Evolutionary conservation across 2,797 vertebrate species (phyloP).

Genomic region (Brotula barbata): DNA sequence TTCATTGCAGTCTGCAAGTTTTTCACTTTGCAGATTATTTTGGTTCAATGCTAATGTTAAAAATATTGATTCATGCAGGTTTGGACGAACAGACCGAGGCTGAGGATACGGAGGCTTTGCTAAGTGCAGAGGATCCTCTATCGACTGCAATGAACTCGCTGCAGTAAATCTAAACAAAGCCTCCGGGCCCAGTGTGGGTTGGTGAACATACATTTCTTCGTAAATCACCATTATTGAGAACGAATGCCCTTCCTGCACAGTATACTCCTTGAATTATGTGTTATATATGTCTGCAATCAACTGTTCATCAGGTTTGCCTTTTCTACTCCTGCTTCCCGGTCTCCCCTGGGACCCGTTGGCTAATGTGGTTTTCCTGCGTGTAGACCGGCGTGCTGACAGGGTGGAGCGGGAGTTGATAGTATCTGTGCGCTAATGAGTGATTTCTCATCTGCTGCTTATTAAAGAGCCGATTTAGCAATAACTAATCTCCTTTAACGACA

Average conservation of each 20-base stretch:
- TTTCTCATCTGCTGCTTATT: conserved; percentile 66
- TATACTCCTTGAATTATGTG: conserved; percentile 46
- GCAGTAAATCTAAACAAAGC: conserved; percentile 53
- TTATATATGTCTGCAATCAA: conserved; percentile 61
- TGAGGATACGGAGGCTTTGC: background rate
- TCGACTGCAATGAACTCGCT: conserved; percentile 15
- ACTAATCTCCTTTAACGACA: conserved; percentile 73
- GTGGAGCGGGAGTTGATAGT: conserved; percentile 17
- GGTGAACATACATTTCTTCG: conserved; percentile 45
- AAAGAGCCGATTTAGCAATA: conserved; percentile 61
- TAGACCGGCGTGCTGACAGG: conserved; percentile 3
- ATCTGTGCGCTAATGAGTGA: conserved; percentile 20
- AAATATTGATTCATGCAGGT: no score
- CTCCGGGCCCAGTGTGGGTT: conserved; percentile 54
- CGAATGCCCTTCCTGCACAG: conserved; percentile 41
- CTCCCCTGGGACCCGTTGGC: conserved; percentile 32
- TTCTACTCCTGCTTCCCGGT: conserved; percentile 3
- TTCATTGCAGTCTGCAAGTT: no score
- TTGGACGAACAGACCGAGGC: background rate
- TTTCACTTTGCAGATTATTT: no score
- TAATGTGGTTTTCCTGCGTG: conserved; percentile 30
- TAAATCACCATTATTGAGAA: conserved; percentile 65
- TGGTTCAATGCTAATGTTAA: no score
- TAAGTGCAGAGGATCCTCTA: conserved; percentile 12
- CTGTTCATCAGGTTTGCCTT: conserved; percentile 44